Conservation (phyloP, 92 coral and sea anemone genomes). For the Actinernus sp. region DNA sequence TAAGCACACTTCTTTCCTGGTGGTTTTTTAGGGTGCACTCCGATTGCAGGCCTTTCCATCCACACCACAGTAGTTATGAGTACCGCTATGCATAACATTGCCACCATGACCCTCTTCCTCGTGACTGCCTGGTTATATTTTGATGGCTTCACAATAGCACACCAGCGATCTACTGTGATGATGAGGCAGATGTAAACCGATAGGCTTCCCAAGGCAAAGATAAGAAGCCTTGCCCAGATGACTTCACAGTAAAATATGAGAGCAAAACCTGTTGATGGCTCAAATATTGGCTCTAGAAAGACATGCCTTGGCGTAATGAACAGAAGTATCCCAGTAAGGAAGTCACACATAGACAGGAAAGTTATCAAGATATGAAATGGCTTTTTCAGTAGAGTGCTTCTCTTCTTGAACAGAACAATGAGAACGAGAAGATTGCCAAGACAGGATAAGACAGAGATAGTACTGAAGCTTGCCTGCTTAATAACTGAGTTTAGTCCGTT, state of each 20-base stretch:
- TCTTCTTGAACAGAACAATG: neutral
- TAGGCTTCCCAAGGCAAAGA: neutral
- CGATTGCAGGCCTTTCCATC: neutral
- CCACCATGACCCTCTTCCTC: neutral
- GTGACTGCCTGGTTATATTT: neutral
- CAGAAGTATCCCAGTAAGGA: neutral
- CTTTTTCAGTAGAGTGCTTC: neutral
- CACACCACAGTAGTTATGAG: neutral
- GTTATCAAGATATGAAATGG: neutral
- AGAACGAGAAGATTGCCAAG: neutral
- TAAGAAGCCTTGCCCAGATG: neutral
- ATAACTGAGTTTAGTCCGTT: neutral
- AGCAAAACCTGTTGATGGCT: neutral
- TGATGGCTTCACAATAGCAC: neutral
- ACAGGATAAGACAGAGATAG: neutral
- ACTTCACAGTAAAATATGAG: neutral
- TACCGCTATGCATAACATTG: neutral
- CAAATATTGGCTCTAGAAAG: neutral
- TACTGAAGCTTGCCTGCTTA: neutral
- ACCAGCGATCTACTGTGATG: neutral
- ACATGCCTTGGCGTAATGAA: neutral
- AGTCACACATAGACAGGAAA: neutral
- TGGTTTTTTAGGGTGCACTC: neutral
- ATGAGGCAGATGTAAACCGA: neutral
- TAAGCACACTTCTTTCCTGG: neutral